Conservation (phyloP, 2,888 invertebrate genomes). For the Caenorhabditis japonica region DNA sequence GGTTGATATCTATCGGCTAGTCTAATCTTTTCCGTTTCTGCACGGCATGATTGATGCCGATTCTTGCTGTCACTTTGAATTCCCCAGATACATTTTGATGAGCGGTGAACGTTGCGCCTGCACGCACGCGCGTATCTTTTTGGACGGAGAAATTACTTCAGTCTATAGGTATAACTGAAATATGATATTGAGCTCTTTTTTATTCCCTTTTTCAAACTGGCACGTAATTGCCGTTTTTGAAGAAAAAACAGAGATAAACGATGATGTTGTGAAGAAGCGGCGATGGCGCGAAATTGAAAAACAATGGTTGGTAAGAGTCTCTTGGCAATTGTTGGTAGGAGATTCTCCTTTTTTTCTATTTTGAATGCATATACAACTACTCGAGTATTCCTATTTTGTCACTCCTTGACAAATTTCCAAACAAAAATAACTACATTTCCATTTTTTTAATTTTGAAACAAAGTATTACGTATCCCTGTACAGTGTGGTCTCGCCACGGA, state of each 20-base stretch:
- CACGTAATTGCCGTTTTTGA: no score
- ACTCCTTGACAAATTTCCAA: no score
- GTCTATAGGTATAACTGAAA: constrained; percentile 30
- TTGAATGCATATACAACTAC: no score
- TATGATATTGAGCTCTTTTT: constrained; percentile 22
- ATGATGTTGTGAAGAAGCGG: constrained; percentile 6
- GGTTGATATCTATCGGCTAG: constrained; percentile 45
- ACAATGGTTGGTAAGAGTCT: constrained; percentile 2
- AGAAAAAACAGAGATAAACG: background rate
- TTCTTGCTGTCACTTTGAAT: constrained; percentile 46
- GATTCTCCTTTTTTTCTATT: no score
- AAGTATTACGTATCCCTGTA: no score
- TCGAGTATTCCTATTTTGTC: no score
- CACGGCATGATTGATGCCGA: constrained; percentile 39
- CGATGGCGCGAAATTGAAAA: no score
- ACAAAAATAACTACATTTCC: no score
- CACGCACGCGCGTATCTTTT: constrained; percentile 23
- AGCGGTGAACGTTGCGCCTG: constrained; percentile 35
- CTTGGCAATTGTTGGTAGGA: no score
- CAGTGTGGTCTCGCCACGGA: no score
- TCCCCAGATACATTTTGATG: constrained; percentile 49
- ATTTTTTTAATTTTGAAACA: no score
- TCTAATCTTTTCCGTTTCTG: constrained; percentile 34
- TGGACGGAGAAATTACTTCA: no score
- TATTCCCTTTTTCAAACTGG: constrained; percentile 2